Conservation (phyloP, 2,888 invertebrate genomes). For the Lithophane semibrunnea region DNA sequence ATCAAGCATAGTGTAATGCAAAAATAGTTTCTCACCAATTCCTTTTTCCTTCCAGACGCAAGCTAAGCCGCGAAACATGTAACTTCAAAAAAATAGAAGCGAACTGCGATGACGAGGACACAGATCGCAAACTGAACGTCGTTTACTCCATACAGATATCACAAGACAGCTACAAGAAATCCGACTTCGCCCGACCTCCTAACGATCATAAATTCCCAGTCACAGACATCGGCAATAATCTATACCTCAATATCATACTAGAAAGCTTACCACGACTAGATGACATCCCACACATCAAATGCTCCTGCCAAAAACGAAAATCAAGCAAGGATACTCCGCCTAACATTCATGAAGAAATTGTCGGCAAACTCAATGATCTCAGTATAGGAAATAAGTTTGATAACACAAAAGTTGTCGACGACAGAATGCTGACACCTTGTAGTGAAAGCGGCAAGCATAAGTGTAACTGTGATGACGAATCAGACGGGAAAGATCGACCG, state of each 20-base stretch:
- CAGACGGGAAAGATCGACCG: conserved; percentile 85
- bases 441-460: conserved; percentile 94
- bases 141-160: conserved; percentile 93
- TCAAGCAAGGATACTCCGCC: conserved; percentile 80
- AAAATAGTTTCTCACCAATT: not conserved
- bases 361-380: conserved; percentile 86
- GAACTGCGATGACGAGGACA: conserved; percentile 82
- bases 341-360: conserved; percentile 80
- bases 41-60: conserved; percentile 78
- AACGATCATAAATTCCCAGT: conserved; percentile 93
- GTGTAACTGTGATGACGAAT: conserved; percentile 94
- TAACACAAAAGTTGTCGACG: conserved; percentile 89
- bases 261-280: conserved; percentile 94
- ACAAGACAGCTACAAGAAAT: conserved; percentile 90
- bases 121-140: conserved; percentile 87
- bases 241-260: conserved; percentile 91
- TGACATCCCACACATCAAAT: conserved; percentile 92
- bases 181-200: conserved; percentile 90
- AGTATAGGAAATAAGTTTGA: conserved; percentile 79
- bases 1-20: too few relatives aligned
- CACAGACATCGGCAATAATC: conserved; percentile 92
- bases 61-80: conserved; percentile 88
- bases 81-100: conserved; percentile 88
- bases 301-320: conserved; percentile 83
- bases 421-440: conserved; percentile 93